phyloP scores from a whole-genome alignment of 2,888 invertebrate genomes.

The Dryococelus australis region DNA sequence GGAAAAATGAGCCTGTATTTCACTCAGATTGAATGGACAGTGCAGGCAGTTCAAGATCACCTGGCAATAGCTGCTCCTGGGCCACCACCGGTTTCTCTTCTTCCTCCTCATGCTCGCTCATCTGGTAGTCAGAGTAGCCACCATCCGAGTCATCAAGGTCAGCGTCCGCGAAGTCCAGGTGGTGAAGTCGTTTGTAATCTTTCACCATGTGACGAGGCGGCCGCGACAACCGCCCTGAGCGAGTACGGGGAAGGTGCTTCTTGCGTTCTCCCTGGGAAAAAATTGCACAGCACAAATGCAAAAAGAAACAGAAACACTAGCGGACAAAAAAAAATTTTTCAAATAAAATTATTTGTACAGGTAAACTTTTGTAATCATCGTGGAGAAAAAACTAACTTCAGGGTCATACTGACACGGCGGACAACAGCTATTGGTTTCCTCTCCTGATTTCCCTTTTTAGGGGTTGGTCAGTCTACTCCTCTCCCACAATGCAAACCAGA shows the following conservation, averaged over 20 bases:
- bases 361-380: no score
- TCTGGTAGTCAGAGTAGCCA: conserved; percentile 65
- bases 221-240: conserved; percentile 65
- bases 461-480: no score
- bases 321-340: neutral
- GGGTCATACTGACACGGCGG: no score
- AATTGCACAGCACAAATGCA: neutral
- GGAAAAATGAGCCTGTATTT: no score
- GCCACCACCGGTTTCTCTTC: conserved; percentile 26
- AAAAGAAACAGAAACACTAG: neutral
- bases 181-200: conserved; percentile 67
- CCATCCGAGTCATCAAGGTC: conserved; percentile 66
- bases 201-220: conserved; percentile 68
- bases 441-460: no score
- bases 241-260: conserved; percentile 62
- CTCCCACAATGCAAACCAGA: no score
- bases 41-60: conserved; percentile 2
- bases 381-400: no score
- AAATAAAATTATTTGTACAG: no score
- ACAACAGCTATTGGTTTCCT: no score
- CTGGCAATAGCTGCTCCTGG: conserved; percentile 35
- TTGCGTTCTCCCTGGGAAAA: conserved; percentile 59
- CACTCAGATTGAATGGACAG: no score
- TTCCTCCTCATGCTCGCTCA: conserved; percentile 51
- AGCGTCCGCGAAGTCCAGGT: conserved; percentile 64